Evolutionary conservation across 2,888 invertebrate species (phyloP).

Genomic region (Argynnis bischoffii): DNA sequence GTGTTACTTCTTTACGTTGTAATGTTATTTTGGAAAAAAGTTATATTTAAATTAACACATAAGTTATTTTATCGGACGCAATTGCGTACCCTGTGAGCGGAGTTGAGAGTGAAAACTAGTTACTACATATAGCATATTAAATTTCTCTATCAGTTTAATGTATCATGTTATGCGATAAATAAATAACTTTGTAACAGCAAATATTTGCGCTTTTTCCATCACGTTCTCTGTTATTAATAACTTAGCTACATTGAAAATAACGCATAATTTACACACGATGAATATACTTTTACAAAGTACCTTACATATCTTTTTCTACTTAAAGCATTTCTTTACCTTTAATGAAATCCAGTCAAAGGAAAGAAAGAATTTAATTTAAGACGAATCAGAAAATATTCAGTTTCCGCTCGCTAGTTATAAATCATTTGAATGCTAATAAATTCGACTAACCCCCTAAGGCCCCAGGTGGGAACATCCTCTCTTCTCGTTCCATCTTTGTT

Average conservation of each 20-base stretch:
- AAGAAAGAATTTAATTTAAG: slow-evolving; percentile 82
- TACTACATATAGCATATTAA: slow-evolving; percentile 1
- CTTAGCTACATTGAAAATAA: neutral
- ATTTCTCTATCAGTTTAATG: slow-evolving; percentile 5
- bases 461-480: slow-evolving; percentile 77
- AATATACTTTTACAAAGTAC: slow-evolving; percentile 15
- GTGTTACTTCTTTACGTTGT: no score
- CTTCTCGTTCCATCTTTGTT: slow-evolving; percentile 75
- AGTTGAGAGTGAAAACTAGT: neutral
- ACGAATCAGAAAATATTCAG: slow-evolving; percentile 81
- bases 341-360: slow-evolving; percentile 80
- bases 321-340: slow-evolving; percentile 74
- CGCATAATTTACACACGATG: slow-evolving; percentile 1
- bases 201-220: neutral
- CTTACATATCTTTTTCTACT: slow-evolving; percentile 72
- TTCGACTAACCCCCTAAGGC: slow-evolving; percentile 71
- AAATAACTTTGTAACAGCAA: slow-evolving; percentile 5
- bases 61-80: no score
- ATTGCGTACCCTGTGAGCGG: no score
- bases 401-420: slow-evolving; percentile 80
- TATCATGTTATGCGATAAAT: slow-evolving; percentile 7
- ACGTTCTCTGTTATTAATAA: neutral
- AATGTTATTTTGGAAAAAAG: no score
- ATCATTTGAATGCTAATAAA: slow-evolving; percentile 83
- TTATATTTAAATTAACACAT: no score